Conservation (phyloP, 2,888 invertebrate genomes). For the Malthinus flaveolus region DNA sequence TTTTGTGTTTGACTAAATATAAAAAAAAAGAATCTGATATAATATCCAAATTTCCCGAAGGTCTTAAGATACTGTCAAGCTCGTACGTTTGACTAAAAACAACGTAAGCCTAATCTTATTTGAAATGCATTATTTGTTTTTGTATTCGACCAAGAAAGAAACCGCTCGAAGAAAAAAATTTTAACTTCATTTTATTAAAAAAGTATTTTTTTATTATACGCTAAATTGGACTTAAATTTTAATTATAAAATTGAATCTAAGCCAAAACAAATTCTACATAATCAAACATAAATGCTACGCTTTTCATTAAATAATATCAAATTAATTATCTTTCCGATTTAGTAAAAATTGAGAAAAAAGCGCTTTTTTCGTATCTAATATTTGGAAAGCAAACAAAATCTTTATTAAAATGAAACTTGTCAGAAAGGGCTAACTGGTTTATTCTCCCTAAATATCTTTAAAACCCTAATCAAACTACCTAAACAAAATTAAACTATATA, state of each 20-base stretch:
- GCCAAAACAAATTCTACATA: too few species aligned
- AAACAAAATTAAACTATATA: conserved; percentile 8
- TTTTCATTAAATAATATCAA: too few species aligned
- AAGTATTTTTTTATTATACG: too few species aligned
- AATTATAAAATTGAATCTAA: too few species aligned
- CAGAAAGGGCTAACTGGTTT: conserved; percentile 6
- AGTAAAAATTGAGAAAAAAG: too few species aligned
- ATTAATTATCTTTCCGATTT: too few species aligned
- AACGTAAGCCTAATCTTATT: conserved; percentile 34
- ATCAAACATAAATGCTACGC: too few species aligned
- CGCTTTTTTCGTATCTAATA: neutral
- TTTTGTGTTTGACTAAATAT: too few species aligned
- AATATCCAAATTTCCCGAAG: conserved; percentile 39
- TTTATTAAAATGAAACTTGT: conserved; percentile 3
- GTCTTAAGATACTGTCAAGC: conserved; percentile 29
- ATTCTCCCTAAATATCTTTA: conserved; percentile 4
- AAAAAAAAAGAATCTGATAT: conserved; percentile 22
- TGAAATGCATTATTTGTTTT: conserved; percentile 25
- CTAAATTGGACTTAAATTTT: too few species aligned
- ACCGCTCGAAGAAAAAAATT: too few species aligned
- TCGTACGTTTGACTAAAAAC: conserved; percentile 34
- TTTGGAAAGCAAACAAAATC: conserved; percentile 5
- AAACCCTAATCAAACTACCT: conserved; percentile 7
- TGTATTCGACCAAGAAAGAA: too few species aligned
- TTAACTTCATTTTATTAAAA: too few species aligned